Evolutionary conservation across 2,797 vertebrate genomes (phyloP).

Genomic region (Acipenser ruthenus): DNA sequence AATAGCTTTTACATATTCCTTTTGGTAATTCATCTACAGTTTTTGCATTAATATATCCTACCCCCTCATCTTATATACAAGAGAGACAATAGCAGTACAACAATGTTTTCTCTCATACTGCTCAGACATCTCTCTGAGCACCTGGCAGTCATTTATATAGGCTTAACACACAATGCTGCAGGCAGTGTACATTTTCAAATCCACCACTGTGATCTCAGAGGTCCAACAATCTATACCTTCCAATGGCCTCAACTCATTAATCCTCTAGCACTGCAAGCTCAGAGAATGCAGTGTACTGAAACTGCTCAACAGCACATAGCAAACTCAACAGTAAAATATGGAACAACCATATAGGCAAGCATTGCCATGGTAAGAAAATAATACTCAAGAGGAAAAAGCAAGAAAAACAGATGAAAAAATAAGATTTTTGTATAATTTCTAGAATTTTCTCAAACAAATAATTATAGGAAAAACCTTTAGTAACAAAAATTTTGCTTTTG

Average conservation of each 20-base stretch:
- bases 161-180: constrained; percentile 26
- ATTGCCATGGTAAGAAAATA: neutral
- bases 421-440: no score
- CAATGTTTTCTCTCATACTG: constrained; percentile 50
- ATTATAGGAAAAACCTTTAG: no score
- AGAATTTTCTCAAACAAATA: no score
- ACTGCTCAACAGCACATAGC: constrained; percentile 18
- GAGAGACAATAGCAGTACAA: constrained; percentile 28
- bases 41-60: constrained; percentile 24
- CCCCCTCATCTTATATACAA: no score
- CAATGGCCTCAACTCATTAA: constrained; percentile 47
- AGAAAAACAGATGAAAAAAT: no score
- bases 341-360: neutral
- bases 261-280: constrained; percentile 42
- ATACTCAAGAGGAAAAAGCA: no score
- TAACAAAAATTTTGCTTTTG: no score
- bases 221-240: constrained; percentile 48
- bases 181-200: constrained; percentile 23
- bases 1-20: constrained; percentile 50
- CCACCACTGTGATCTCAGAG: constrained; percentile 13
- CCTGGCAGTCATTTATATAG: constrained; percentile 36
- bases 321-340: constrained; percentile 14
- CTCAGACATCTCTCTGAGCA: constrained; percentile 58
- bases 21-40: constrained; percentile 38
- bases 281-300: constrained; percentile 18